phyloP scores from a whole-genome alignment of 2,797 vertebrate genomes.

The Galaxias olidus region DNA sequence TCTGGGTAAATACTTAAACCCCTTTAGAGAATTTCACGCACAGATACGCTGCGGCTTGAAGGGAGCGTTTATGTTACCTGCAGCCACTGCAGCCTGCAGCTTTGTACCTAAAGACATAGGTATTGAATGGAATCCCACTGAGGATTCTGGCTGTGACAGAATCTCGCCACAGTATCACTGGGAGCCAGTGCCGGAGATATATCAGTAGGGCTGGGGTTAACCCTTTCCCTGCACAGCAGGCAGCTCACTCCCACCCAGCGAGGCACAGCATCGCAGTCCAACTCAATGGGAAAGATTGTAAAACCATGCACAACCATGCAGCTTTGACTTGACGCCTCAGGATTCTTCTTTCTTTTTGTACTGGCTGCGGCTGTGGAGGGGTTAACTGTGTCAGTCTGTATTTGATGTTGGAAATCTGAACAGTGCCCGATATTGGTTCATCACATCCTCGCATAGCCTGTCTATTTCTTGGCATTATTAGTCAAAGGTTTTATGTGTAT shows the following conservation, averaged over 20 bases:
- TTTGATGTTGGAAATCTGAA: conserved; percentile 4
- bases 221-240: conserved; percentile 50
- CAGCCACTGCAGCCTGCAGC: conserved; percentile 74
- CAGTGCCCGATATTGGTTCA: conserved; percentile 15
- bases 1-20: conserved; percentile 99
- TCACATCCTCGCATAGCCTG: conserved; percentile 27
- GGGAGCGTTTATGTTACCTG: conserved; percentile 94
- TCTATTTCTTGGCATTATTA: conserved; percentile 1
- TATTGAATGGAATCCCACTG: conserved; percentile 91
- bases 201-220: conserved; percentile 70
- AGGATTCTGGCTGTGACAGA: conserved; percentile 90
- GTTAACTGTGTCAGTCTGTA: neutral
- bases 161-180: conserved; percentile 84
- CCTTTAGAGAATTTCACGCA: conserved; percentile 99
- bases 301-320: conserved; percentile 8
- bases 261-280: neutral
- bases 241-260: neutral
- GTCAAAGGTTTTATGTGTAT: neutral
- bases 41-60: conserved; percentile 90
- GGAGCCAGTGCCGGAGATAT: conserved; percentile 48
- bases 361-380: neutral
- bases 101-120: conserved; percentile 95
- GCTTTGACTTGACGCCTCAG: neutral
- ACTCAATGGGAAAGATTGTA: neutral
- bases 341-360: neutral